Percentiles rank a stretch among this genome's conserved stretches.
phyloP scores from a whole-genome alignment of 2,797 vertebrate genomes.

The Lates japonicus region DNA sequence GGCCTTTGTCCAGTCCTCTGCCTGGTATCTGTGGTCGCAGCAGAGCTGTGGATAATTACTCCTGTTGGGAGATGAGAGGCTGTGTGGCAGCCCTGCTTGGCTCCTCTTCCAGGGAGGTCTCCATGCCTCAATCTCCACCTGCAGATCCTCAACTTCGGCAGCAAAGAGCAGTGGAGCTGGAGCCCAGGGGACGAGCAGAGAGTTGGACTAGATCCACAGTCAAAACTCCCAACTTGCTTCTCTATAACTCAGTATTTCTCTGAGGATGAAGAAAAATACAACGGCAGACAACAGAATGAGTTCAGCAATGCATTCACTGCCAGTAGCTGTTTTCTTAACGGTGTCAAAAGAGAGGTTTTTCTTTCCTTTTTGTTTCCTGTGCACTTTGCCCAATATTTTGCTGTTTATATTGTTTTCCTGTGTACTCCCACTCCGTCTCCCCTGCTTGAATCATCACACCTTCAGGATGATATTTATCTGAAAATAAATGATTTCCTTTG shows the following conservation, averaged over 20 bases:
- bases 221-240: constrained; percentile 26
- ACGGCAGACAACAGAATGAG: not conserved
- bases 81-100: constrained; percentile 35
- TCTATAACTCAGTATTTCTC: constrained; percentile 16
- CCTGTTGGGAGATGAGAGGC: constrained; percentile 54
- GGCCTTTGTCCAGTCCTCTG: constrained; percentile 57
- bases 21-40: constrained; percentile 41
- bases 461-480: not conserved
- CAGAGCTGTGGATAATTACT: constrained; percentile 61
- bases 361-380: not conserved
- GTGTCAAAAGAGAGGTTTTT: constrained; percentile 2
- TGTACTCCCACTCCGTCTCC: not conserved
- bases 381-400: constrained; percentile 2
- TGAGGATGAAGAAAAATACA: constrained; percentile 9
- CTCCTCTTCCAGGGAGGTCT: constrained; percentile 52
- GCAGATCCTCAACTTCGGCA: constrained; percentile 27
- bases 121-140: constrained; percentile 7
- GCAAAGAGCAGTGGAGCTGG: constrained; percentile 25
- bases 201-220: constrained; percentile 18
- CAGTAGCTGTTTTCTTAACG: not conserved
- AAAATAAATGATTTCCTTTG: not conserved
- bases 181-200: not conserved
- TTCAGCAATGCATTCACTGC: not conserved
- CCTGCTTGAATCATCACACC: not conserved
- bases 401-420: not conserved